Base-by-base conservation (phyloP, 1,140 invertebrate genomes). In the Drosophila punjabiensis region DNA sequence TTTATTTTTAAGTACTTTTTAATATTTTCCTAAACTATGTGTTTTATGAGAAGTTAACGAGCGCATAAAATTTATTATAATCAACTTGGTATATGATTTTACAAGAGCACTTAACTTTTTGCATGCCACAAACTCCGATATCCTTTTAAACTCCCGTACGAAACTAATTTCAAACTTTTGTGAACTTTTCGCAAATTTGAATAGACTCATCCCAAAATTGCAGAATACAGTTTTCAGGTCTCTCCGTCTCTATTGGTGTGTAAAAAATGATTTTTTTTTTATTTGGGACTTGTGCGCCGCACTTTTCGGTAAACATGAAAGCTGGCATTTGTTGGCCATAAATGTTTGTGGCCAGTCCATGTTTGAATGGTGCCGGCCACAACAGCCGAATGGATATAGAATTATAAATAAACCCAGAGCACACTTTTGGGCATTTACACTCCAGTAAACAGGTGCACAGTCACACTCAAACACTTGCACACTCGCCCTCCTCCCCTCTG, bases 391-490 rank as follows among this genome's bases (percentile, higher is more conserved):
- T 62, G 69, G 71, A 70, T 62, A 74, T 74, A 52, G 71, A 74
- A 75, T 75, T 74, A 74, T 62, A 74, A 74, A 75, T 75, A 75
- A 75, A 74, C 55, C 60, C 35, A 64, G 43, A 75, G 69, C 61
- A 86, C 75, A 86, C 82, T 86, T 85, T 85, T 82, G 69, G 82
- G 82, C 79, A 89, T 88, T 88, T 88, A 89, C 85, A 89, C 85
- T 76, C 63, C 73, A 84, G 59, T 76, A 75, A 66, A 71, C 84
- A 70, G 56, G 67, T 74, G 58, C 61, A 45, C 59, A 59, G 35
- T 32, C 30, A 35, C 37, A 73, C 16, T 56, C 33, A 43, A 28
- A 28, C 18, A 48, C 20, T 16, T 14, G 5, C 50, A 20, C 30
- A 63, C 48, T 28, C 56, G 20, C n/a, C 41, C 39, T 32, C 28